A percentile compares a stretch with the other conserved stretches of the same genome.
These are phyloP conservation scores for Scarus forsteni DNA, from an alignment of 2,797 vertebrate species.

Conservation along the genomic window DNA sequence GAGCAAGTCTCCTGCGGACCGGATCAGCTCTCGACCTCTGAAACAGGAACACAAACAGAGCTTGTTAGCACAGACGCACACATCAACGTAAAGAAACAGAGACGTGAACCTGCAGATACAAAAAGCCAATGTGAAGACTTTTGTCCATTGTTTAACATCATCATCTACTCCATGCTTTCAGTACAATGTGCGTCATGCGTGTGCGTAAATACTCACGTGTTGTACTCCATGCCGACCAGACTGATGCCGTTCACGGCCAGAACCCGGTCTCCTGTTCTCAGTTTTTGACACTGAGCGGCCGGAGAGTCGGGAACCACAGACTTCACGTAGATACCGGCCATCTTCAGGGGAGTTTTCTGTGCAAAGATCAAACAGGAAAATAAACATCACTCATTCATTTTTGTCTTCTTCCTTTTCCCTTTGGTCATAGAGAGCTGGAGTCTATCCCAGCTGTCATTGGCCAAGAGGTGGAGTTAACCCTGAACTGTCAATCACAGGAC, in stretches of 20 bases:
- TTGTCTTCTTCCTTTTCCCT: no score
- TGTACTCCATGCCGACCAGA: conserved; percentile 85
- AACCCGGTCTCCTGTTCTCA: conserved; percentile 82
- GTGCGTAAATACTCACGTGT: conserved; percentile 63
- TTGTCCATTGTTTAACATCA: no score
- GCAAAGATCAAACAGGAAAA: background rate
- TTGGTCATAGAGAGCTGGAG: no score
- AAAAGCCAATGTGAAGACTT: no score
- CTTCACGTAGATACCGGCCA: conserved; percentile 85
- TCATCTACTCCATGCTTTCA: no score
- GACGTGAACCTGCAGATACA: background rate
- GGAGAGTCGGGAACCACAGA: conserved; percentile 85
- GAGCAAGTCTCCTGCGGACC: conserved; percentile 79
- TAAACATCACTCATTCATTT: background rate
- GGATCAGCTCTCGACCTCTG: conserved; percentile 85
- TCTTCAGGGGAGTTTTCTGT: conserved; percentile 79
- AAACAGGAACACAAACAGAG: background rate
- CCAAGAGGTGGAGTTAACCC: no score
- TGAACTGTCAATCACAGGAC: no score
- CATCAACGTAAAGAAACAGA: background rate
- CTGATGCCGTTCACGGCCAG: conserved; percentile 87
- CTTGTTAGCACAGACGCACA: background rate
- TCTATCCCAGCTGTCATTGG: no score
- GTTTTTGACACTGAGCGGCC: conserved; percentile 75
- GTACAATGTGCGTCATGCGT: background rate